phyloP scores from a whole-genome alignment of 1,140 invertebrate genomes.

The Neotoxoptera formosana region DNA sequence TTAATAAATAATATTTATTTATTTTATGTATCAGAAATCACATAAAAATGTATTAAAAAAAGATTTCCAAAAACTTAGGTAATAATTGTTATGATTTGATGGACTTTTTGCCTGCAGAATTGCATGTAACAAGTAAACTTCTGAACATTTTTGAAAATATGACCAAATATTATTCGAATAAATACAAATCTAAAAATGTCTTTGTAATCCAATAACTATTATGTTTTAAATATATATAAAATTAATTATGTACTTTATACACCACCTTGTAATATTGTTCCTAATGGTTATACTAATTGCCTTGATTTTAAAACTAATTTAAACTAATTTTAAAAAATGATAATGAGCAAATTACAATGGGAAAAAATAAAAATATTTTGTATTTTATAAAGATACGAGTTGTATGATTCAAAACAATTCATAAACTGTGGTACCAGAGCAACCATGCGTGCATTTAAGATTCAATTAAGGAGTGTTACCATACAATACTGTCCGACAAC shows the following conservation, averaged over 20 bases:
- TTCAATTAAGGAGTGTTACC: conserved; percentile 22
- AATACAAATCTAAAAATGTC: too few species aligned
- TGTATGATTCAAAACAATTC: conserved; percentile 13
- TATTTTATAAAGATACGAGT: background rate
- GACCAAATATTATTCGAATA: too few species aligned
- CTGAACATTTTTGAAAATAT: too few species aligned
- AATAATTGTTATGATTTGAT: background rate
- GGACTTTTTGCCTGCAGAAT: background rate
- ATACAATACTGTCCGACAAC: background rate
- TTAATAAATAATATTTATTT: background rate
- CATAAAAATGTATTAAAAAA: background rate
- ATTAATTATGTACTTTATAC: background rate
- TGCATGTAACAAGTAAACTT: too few species aligned
- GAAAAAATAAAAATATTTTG: background rate
- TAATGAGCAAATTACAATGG: background rate
- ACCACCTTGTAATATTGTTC: background rate
- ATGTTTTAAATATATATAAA: background rate
- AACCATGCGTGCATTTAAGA: conserved; percentile 10
- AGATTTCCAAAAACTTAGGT: background rate
- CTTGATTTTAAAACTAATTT: background rate
- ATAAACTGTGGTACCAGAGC: background rate
- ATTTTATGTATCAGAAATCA: background rate
- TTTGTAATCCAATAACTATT: background rate
- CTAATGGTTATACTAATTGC: background rate
- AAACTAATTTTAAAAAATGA: background rate